Conservation (phyloP, 2,113 vertebrate genomes). For the Porphyrio hochstetteri region DNA sequence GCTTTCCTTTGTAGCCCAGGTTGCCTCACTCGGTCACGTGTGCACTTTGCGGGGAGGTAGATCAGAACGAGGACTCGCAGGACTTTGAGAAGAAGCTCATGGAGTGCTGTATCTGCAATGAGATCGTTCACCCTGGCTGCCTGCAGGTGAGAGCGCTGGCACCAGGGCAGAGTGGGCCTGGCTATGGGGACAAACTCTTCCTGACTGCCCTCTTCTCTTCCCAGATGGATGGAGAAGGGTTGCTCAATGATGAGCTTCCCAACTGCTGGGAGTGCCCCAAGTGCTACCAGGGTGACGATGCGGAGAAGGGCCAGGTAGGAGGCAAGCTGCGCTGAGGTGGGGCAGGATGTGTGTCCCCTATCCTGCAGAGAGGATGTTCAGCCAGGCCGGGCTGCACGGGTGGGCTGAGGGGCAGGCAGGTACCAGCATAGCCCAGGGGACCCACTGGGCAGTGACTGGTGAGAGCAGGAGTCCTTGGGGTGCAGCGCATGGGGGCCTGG, state of each 20-base stretch:
- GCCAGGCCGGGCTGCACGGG: background rate
- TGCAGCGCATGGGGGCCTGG: background rate
- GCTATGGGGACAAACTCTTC: background rate
- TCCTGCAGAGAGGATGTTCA: background rate
- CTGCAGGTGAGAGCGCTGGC: slow-evolving; percentile 77
- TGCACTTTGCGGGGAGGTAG: slow-evolving; percentile 91
- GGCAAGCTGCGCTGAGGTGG: background rate
- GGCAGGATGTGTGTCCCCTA: background rate
- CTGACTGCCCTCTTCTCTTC: slow-evolving; percentile 1
- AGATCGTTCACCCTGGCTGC: slow-evolving; percentile 93
- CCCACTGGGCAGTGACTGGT: background rate
- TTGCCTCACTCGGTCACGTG: slow-evolving; percentile 93
- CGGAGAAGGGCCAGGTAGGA: slow-evolving; percentile 80
- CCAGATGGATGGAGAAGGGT: slow-evolving; percentile 90
- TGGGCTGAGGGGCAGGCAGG: background rate
- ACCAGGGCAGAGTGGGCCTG: background rate
- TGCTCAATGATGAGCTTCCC: slow-evolving; percentile 92
- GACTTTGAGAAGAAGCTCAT: slow-evolving; percentile 90
- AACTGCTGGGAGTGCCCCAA: slow-evolving; percentile 98
- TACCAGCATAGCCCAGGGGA: background rate
- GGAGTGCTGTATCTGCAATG: slow-evolving; percentile 95
- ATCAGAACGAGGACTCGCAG: slow-evolving; percentile 86
- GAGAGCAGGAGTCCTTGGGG: rapidly evolving
- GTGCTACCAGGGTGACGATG: slow-evolving; percentile 86
- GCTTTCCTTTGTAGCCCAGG: slow-evolving; percentile 83